Percentiles rank a stretch among this genome's conserved stretches.
These are phyloP conservation scores for silkworm (Bombyx mori) DNA, from an alignment of 1,140 invertebrate genomes.

Conservation along the genomic window ASM3026992v2 NC_085123.1:8665501-8666000, in stretches of 20 bases:
- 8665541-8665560: no score
- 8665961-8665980: slow-evolving; percentile 92
- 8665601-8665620: slow-evolving; percentile 62
- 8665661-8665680: slow-evolving; percentile 81
- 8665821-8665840: slow-evolving; percentile 86
- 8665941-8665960: slow-evolving; percentile 84
- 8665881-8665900: slow-evolving; percentile 87
- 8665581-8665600: slow-evolving; percentile 3
- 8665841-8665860: slow-evolving; percentile 93
- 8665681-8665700: slow-evolving; percentile 93
- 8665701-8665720: slow-evolving; percentile 87
- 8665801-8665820: slow-evolving; percentile 93
- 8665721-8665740: slow-evolving; percentile 94
- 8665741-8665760: slow-evolving; percentile 95
- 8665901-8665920: slow-evolving; percentile 86
- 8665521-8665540: no score
- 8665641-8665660: slow-evolving; percentile 90
- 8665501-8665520: background rate
- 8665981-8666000: slow-evolving; percentile 90
- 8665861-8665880: slow-evolving; percentile 85
- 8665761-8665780: slow-evolving; percentile 94
- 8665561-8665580: background rate
- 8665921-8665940: slow-evolving; percentile 88
- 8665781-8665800: slow-evolving; percentile 94
- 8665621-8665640: slow-evolving; percentile 83